Base-by-base conservation (phyloP, 2,113 vertebrate genomes). In the Bufo gargarizans region DNA sequence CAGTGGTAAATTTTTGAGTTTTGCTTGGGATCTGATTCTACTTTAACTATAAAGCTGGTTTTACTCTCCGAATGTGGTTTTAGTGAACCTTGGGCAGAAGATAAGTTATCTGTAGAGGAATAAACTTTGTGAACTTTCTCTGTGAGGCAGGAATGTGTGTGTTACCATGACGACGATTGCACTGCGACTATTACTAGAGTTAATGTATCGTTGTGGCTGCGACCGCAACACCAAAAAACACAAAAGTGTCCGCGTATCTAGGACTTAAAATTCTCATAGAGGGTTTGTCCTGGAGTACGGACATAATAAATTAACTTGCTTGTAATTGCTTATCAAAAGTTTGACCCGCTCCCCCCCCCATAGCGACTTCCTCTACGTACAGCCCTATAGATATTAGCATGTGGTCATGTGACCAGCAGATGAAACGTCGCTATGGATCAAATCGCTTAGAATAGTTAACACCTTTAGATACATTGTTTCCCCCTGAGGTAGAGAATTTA, bases 81-180 rank as follows among this genome's bases (percentile, higher is more conserved):
- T n/a, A 22, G 19, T 83, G 47, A 50, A 82, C 80, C 81, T 83
- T 83, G 47, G 61, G 17, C 17, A 83, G 56, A 50, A 69, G 81
- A 83, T 82, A 67, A 67, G 81, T 4, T n/a, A 49, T 69, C 19
- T 67, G 63, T 53, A 53, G 11, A 69, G 10, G 47, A 47, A 17
- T 69, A 55, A 69, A 49, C 45, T 17, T 50, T 53, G 61, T 69
- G 17, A 16, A 49, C 50, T 45, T 45, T 72, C 9, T n/a, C 53
- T 56, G 77, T 14, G 20, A 55, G 17, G 20, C 1, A n/a, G 19
- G 49, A 22, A 22, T n/a, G 8, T 33, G 6, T 5, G 13, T 3
- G 6, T 43, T 22, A 71, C 69, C 14, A 56, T 78, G 77, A 76
- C 72, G 49, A 76, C 16, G 43, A 49, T 76, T 76, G 20, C 72